A percentile compares a stretch with the other conserved stretches of the same genome.
phyloP scores from a whole-genome alignment of 2,888 invertebrate species.

The Dioctria linearis region DNA sequence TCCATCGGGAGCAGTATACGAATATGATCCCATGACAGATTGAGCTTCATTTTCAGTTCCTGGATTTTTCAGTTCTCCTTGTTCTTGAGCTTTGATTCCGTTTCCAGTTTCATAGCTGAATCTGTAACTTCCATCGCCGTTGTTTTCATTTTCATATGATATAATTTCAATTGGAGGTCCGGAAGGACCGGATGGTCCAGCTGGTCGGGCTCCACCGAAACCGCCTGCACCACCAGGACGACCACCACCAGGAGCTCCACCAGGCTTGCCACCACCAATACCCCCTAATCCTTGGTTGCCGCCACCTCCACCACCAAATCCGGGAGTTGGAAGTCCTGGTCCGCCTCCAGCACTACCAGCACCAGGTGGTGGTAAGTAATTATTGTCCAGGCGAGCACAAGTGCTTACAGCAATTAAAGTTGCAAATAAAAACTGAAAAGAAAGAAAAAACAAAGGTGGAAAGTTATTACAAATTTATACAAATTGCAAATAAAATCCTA shows the following conservation, averaged over 20 bases:
- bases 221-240: conserved; percentile 63
- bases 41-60: conserved; percentile 74
- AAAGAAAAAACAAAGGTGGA: conserved; percentile 47
- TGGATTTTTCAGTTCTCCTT: conserved; percentile 76
- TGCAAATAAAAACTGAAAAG: conserved; percentile 71
- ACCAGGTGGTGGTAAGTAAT: conserved; percentile 74
- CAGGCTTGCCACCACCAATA: conserved; percentile 67
- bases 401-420: conserved; percentile 70
- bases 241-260: conserved; percentile 61
- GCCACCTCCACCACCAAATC: conserved; percentile 47
- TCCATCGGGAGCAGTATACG: conserved; percentile 79
- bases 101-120: conserved; percentile 78
- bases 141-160: conserved; percentile 74
- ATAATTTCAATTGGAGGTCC: conserved; percentile 73
- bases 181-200: conserved; percentile 63
- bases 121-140: conserved; percentile 75
- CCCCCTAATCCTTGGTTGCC: conserved; percentile 64
- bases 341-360: conserved; percentile 69
- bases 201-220: conserved; percentile 61
- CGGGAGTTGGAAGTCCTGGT: conserved; percentile 69
- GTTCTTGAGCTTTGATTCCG: conserved; percentile 77
- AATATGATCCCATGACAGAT: conserved; percentile 75
- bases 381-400: conserved; percentile 74
- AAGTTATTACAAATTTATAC: neutral
- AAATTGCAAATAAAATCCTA: neutral